Evolutionary conservation across 2,888 invertebrate genomes (phyloP).

Genomic region (Cheilosia impressa): DNA sequence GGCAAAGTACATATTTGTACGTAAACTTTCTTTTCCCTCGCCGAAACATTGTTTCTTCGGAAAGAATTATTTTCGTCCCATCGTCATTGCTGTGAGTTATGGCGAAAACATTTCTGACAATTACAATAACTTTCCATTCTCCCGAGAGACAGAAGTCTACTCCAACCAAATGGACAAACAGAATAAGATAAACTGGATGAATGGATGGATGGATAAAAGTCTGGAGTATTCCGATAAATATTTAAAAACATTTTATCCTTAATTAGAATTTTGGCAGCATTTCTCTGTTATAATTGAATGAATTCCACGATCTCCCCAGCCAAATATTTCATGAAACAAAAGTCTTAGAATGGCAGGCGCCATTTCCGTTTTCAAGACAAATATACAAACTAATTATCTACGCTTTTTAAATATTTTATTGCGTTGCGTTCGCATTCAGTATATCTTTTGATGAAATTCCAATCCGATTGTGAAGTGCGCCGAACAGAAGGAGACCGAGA

Average conservation of each 20-base stretch:
- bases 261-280: conserved; percentile 47
- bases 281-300: conserved; percentile 43
- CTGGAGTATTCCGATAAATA: conserved; percentile 24
- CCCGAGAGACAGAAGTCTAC: neutral
- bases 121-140: conserved; percentile 8
- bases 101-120: conserved; percentile 9
- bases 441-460: conserved; percentile 57
- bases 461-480: conserved; percentile 23
- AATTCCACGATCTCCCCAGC: neutral
- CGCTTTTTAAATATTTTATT: conserved; percentile 62
- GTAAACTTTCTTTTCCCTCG: no score
- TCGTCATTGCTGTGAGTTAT: conserved; percentile 2
- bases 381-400: conserved; percentile 37
- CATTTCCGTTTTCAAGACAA: conserved; percentile 29
- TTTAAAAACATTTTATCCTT: conserved; percentile 45
- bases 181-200: conserved; percentile 1
- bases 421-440: conserved; percentile 34
- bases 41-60: no score
- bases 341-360: neutral
- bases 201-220: neutral
- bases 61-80: neutral
- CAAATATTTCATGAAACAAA: no score
- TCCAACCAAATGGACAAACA: neutral
- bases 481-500: no score
- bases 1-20: neutral